A percentile compares a stretch with the other conserved stretches of the same genome.
These are phyloP conservation scores for Naso thynnoides DNA, from an alignment of 2,797 vertebrate genomes.

Conservation along the genomic window DNA sequence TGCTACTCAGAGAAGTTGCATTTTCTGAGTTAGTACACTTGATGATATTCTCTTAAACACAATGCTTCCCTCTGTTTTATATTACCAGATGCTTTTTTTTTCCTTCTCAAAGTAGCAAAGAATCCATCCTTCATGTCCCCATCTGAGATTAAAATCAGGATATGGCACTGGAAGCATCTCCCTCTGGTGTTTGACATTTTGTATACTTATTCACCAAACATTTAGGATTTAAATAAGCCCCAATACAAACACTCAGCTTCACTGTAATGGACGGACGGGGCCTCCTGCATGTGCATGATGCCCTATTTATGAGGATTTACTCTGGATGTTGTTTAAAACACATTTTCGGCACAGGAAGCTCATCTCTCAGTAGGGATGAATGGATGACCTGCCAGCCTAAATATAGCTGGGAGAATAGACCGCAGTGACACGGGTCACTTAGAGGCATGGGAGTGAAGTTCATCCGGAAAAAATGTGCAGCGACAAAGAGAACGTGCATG, in stretches of 20 bases:
- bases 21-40: neutral
- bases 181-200: conserved; percentile 26
- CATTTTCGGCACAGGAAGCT: conserved; percentile 66
- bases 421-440: conserved; percentile 54
- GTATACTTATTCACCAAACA: conserved; percentile 48
- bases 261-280: conserved; percentile 17
- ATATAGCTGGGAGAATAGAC: conserved; percentile 74
- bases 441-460: conserved; percentile 58
- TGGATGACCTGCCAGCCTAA: conserved; percentile 61
- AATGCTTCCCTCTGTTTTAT: neutral
- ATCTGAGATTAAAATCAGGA: conserved; percentile 19
- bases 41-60: neutral
- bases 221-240: conserved; percentile 41
- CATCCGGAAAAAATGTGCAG: conserved; percentile 27
- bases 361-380: conserved; percentile 54
- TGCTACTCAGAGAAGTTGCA: neutral
- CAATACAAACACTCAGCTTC: conserved; percentile 48
- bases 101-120: neutral
- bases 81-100: neutral
- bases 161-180: neutral
- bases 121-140: conserved; percentile 1
- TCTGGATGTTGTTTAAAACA: conserved; percentile 62
- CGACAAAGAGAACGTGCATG: conserved; percentile 9
- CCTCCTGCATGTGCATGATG: conserved; percentile 26
- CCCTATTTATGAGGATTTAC: conserved; percentile 60